phyloP scores from a whole-genome alignment of 1,140 invertebrate genomes.

The Geopemphigus sp. region DNA sequence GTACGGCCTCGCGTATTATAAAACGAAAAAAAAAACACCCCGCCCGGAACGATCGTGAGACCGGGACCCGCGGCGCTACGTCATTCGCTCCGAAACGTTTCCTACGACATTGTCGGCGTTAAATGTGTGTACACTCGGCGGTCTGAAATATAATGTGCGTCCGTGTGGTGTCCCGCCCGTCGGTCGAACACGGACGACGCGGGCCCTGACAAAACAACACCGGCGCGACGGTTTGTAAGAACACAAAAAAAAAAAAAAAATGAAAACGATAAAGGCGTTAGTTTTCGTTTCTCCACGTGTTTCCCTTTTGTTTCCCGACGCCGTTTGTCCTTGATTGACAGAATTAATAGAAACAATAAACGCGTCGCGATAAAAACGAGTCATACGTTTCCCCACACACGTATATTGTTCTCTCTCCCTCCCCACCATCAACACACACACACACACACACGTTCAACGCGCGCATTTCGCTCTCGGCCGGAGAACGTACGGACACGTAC shows the following conservation, averaged over 20 bases:
- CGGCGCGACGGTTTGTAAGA: not conserved
- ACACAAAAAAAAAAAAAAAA: not conserved
- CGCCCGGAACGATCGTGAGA: not conserved
- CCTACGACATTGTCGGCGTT: not conserved
- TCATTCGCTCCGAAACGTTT: conserved; percentile 19
- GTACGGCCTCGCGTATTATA: not conserved
- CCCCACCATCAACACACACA: too few relatives aligned
- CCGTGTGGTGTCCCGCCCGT: too few relatives aligned
- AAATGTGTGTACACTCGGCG: too few relatives aligned
- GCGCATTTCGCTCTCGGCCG: too few relatives aligned
- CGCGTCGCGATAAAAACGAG: conserved; percentile 7
- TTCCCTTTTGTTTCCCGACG: conserved; percentile 1
- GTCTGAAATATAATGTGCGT: too few relatives aligned
- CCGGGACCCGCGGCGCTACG: not conserved
- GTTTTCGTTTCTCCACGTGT: not conserved
- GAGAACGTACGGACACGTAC: too few relatives aligned
- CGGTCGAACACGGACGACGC: too few relatives aligned
- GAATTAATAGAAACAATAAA: conserved; percentile 14
- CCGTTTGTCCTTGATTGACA: conserved; percentile 29
- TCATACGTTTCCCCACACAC: not conserved
- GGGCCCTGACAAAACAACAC: conserved; percentile 21
- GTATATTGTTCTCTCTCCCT: conserved; percentile 1
- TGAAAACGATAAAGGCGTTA: conserved; percentile 1
- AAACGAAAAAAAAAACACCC: not conserved
- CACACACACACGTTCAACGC: too few relatives aligned